These are phyloP conservation scores for Patella ulyssiponensis DNA, from an alignment of 2,888 invertebrate species.

Conservation along the genomic window DNA sequence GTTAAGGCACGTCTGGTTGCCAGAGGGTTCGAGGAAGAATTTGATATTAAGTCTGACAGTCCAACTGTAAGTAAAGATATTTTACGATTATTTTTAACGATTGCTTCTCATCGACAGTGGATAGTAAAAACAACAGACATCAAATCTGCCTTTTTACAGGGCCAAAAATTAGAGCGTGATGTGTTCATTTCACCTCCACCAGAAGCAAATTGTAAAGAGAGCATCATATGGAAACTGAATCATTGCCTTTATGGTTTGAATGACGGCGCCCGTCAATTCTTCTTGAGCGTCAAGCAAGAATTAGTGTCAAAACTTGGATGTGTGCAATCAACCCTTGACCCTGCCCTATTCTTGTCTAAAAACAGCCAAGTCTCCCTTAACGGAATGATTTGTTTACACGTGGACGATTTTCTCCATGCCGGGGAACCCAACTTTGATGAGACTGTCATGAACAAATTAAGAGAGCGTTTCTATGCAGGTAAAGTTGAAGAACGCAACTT, in stretches of 20 bases:
- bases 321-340: slow-evolving; percentile 15
- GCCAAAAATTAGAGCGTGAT: slow-evolving; percentile 36
- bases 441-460: neutral
- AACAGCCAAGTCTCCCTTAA: neutral
- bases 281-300: no score
- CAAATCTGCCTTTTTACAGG: slow-evolving; percentile 45
- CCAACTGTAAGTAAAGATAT: slow-evolving; percentile 35
- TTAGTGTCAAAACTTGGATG: slow-evolving; percentile 16
- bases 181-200: slow-evolving; percentile 37
- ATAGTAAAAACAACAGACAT: slow-evolving; percentile 44
- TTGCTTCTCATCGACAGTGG: slow-evolving; percentile 38
- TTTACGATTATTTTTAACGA: slow-evolving; percentile 34
- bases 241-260: no score
- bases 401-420: slow-evolving; percentile 29
- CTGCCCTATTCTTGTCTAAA: neutral
- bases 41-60: slow-evolving; percentile 18
- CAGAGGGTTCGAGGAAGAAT: slow-evolving; percentile 38
- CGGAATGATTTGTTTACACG: slow-evolving; percentile 20
- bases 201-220: slow-evolving; percentile 20
- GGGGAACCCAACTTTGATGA: slow-evolving; percentile 14
- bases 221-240: no score
- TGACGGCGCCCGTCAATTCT: no score
- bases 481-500: slow-evolving; percentile 8
- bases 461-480: neutral
- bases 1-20: slow-evolving; percentile 39